phyloP scores from a whole-genome alignment of 2,113 vertebrate genomes.

The Ondatra zibethicus region DNA sequence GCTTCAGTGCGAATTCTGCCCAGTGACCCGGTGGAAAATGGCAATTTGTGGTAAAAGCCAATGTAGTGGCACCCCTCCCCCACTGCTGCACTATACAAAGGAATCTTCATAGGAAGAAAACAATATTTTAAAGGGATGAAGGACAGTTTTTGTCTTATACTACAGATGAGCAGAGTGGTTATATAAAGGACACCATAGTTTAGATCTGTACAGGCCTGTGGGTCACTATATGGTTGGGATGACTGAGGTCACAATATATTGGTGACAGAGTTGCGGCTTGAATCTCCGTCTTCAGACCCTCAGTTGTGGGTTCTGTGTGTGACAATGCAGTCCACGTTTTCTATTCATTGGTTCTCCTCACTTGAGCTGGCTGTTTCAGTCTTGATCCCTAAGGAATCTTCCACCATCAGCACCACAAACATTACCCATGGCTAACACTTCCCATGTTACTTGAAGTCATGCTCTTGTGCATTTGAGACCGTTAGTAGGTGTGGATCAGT shows the following conservation, averaged over 20 bases:
- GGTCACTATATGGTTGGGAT: background rate
- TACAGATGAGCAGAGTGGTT: background rate
- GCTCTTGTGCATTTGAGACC: background rate
- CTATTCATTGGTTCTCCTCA: background rate
- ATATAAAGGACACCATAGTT: background rate
- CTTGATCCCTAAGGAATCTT: slow-evolving; percentile 1
- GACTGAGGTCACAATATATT: background rate
- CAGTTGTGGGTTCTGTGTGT: background rate
- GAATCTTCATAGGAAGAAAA: background rate
- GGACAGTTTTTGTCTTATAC: background rate
- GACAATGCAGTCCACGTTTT: slow-evolving; percentile 7
- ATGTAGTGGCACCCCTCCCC: slow-evolving; percentile 9
- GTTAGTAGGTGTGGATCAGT: background rate
- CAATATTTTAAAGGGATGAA: background rate
- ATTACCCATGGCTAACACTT: background rate
- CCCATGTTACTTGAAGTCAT: slow-evolving; percentile 18
- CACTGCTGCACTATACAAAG: slow-evolving; percentile 16
- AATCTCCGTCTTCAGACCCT: background rate
- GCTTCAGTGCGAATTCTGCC: slow-evolving; percentile 97
- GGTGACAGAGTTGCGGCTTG: background rate
- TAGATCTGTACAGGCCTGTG: slow-evolving; percentile 16
- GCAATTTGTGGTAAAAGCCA: slow-evolving; percentile 95
- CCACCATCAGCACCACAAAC: background rate
- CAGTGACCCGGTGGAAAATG: slow-evolving; percentile 98
- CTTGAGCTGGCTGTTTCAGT: background rate